A percentile compares a stretch with the other conserved stretches of the same genome.
Evolutionary conservation across 2,797 vertebrate genomes (phyloP).

Genomic region (Enteromius fasciolatus): DNA sequence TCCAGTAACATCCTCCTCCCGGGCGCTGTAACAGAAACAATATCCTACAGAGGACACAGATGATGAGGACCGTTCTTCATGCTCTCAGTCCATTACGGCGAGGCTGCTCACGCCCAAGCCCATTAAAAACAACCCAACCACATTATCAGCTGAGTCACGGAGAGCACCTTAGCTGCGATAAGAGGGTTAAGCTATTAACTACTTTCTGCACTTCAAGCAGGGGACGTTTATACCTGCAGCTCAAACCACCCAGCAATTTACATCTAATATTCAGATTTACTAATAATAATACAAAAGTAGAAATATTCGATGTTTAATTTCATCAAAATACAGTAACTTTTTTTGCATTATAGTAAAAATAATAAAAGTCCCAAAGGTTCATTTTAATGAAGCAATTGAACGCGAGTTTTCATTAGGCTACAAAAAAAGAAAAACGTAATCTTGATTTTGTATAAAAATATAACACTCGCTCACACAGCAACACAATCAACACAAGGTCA

Average conservation of each 20-base stretch:
- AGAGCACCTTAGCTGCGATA: constrained; percentile 69
- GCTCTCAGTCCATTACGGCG: constrained; percentile 56
- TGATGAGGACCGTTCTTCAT: constrained; percentile 41
- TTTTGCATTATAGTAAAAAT: background rate
- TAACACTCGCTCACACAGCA: background rate
- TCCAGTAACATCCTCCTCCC: background rate
- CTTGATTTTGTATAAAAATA: background rate
- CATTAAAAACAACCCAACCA: constrained; percentile 70
- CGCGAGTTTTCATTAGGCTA: background rate
- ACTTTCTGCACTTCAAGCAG: background rate
- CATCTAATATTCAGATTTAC: background rate
- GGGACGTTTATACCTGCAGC: background rate
- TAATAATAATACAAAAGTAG: background rate
- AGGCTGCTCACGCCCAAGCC: constrained; percentile 55
- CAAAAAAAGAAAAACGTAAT: background rate
- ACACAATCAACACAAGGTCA: constrained; percentile 11
- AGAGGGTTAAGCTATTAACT: constrained; percentile 72
- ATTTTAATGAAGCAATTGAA: background rate
- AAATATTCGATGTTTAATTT: background rate
- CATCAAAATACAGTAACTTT: background rate
- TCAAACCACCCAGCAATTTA: background rate
- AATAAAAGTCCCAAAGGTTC: background rate
- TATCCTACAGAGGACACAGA: background rate
- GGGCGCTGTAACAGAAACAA: background rate
- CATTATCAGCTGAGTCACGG: constrained; percentile 69